Evolutionary conservation across 2,888 invertebrate genomes (phyloP), one percentile per base, ranked within the genome.

Genomic region (Priocnemis perturbator): DNA sequence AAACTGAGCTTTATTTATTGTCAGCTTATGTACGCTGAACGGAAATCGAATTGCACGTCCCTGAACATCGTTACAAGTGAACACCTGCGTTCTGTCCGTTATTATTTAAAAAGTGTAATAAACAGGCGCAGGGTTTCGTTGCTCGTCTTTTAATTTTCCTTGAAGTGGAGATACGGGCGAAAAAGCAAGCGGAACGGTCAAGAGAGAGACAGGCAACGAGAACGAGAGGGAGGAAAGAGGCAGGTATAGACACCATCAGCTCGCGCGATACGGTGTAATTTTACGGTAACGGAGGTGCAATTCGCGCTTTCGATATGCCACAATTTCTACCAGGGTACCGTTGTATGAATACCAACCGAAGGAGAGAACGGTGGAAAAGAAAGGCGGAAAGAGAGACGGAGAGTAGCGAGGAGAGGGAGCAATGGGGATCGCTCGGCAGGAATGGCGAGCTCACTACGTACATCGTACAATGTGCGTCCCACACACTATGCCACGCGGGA

Each of bases 231-330:
- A 37, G 17, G 37, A 50, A 19, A 50, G 50, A 19, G 19, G 50
- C n/a, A 50, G 50, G 19, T 50, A 53, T 9, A 17, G 50, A 50
- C 19, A 50, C 5, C n/a, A 20, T 55, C 60, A 45, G 59, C 52
- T 45, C 64, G 68, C 11, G n/a, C 55, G 61, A 70, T 67, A 60
- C 71, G 50, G 60, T 71, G 78, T 67, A 77, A 79, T 78, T 79
- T 79, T 69, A 67, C 64, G 69, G 62, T 64, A 60, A 66, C 67
- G 64, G 58, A 59, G 65, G 53, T 64, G 67, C 72, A 67, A 69
- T 71, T 76, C 73, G 73, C 71, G 69, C 76, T 69, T 76, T 79
- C 70, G 74, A 73, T 78, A 68, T 72, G 79, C 72, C 71, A 74
- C 71, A 72, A 67, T 74, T 78, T 76, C 73, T 57, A 19, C 19